A percentile compares a stretch with the other conserved stretches of the same genome.
Conservation (phyloP, 2,888 invertebrate genomes). For the Protophormia terraenovae region DNA sequence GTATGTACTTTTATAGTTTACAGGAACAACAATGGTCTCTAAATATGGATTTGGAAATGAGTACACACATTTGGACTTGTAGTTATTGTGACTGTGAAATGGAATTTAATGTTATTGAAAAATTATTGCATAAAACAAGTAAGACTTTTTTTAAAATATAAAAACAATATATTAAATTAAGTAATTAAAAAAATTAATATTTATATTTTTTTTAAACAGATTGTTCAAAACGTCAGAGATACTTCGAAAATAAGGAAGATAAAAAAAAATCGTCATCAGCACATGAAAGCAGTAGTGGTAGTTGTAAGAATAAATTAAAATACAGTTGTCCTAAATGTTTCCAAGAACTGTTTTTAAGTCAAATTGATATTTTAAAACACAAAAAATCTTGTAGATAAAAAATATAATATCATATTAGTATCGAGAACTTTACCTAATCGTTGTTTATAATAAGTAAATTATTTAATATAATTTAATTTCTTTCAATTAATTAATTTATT, state of each 20-base stretch:
- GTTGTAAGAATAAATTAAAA: slow-evolving; percentile 48
- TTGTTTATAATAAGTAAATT: no score
- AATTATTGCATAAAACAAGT: slow-evolving; percentile 86
- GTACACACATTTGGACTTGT: slow-evolving; percentile 88
- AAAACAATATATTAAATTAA: no score
- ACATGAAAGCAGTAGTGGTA: neutral
- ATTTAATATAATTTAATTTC: neutral
- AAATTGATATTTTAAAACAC: slow-evolving; percentile 93
- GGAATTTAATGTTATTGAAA: slow-evolving; percentile 82
- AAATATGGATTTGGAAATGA: slow-evolving; percentile 84
- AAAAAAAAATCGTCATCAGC: neutral
- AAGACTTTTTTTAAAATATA: slow-evolving; percentile 51
- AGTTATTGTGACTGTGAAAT: slow-evolving; percentile 84
- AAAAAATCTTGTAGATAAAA: slow-evolving; percentile 84
- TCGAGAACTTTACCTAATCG: neutral
- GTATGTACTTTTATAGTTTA: slow-evolving; percentile 82
- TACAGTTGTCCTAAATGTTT: slow-evolving; percentile 89
- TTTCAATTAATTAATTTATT: neutral
- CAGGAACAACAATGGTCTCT: slow-evolving; percentile 87
- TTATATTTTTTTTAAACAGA: slow-evolving; percentile 34
- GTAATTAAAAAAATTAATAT: neutral
- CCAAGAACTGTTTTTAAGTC: slow-evolving; percentile 86
- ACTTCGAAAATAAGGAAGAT: slow-evolving; percentile 50
- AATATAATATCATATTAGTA: slow-evolving; percentile 12
- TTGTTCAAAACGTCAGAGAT: slow-evolving; percentile 67